These are phyloP conservation scores for Bothrops jararaca DNA, from an alignment of 2,113 vertebrate genomes.

Conservation along the genomic window DNA sequence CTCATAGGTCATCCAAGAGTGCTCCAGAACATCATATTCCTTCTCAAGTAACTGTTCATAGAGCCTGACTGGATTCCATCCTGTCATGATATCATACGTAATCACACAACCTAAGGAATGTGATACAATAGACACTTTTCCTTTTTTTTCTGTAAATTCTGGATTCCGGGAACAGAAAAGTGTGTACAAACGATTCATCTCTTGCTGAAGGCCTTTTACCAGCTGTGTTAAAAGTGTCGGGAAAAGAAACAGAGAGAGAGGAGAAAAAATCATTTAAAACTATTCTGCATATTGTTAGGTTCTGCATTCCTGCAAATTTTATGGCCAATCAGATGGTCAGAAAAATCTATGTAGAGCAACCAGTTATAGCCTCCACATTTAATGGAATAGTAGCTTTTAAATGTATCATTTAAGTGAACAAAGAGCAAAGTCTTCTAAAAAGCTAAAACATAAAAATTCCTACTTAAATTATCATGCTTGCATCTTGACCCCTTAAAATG, in stretches of 20 bases:
- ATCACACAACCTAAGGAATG: constrained; percentile 98
- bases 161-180: constrained; percentile 98
- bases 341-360: not conserved
- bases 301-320: not conserved
- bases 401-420: not conserved
- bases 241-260: not conserved
- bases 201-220: constrained; percentile 92
- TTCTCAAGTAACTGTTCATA: constrained; percentile 86
- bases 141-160: constrained; percentile 87
- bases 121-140: constrained; percentile 96
- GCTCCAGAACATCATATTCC: constrained; percentile 81
- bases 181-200: constrained; percentile 90
- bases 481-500: not conserved
- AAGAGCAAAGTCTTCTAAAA: not conserved
- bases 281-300: not conserved
- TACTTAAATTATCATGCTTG: no score
- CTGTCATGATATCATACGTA: constrained; percentile 97
- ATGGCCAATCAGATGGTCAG: not conserved
- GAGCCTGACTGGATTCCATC: constrained; percentile 92
- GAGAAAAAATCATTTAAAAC: not conserved
- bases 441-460: not conserved
- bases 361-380: not conserved
- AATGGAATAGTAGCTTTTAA: not conserved
- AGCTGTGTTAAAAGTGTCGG: constrained; percentile 72
- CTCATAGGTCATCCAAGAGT: constrained; percentile 82